Conservation (phyloP, 2,797 vertebrate species). For the Steatocranus sp. region DNA sequence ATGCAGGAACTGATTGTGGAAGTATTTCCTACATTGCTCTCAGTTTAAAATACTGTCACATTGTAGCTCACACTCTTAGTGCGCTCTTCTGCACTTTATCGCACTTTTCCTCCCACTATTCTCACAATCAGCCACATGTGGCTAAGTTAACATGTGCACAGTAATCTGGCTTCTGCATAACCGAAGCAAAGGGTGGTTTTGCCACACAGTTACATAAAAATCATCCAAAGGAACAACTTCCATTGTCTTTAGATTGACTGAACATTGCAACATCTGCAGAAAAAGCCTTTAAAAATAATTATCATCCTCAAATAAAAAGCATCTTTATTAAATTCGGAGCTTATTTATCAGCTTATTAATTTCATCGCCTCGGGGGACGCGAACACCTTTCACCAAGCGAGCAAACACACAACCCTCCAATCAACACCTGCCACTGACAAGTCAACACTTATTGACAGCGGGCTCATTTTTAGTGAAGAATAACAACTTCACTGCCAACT, state of each 20-base stretch:
- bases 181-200: not conserved
- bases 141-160: not conserved
- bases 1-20: not conserved
- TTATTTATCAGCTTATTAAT: not conserved
- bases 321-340: not conserved
- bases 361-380: not conserved
- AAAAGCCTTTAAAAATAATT: not conserved
- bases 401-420: constrained; percentile 19
- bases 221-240: not conserved
- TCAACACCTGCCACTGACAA: constrained; percentile 35
- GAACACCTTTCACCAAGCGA: not conserved
- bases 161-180: not conserved
- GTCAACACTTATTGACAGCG: constrained; percentile 12
- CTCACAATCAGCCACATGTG: not conserved
- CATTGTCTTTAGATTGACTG: not conserved
- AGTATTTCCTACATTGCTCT: not conserved
- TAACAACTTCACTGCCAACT: constrained; percentile 2
- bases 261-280: not conserved
- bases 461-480: not conserved
- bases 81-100: not conserved
- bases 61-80: not conserved
- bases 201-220: not conserved
- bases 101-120: not conserved
- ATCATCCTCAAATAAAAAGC: not conserved
- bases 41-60: not conserved